Percentiles rank a stretch among this genome's conserved stretches.
These are phyloP conservation scores for Adelognathus sp. DNA, from an alignment of 2,888 invertebrate species.

Conservation along the genomic window DNA sequence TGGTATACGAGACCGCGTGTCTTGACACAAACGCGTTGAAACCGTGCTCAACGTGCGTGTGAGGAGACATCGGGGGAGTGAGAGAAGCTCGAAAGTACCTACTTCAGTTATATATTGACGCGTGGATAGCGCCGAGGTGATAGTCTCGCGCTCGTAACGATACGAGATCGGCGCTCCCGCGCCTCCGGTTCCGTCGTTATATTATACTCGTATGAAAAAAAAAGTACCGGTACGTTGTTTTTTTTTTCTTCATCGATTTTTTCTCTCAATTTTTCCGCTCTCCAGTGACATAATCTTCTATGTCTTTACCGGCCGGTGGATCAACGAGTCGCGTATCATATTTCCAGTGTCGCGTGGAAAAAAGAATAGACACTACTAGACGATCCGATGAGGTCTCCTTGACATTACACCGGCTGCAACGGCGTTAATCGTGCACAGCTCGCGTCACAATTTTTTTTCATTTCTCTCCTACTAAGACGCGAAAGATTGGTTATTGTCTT, in stretches of 20 bases:
- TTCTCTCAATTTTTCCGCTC: neutral
- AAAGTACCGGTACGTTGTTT: neutral
- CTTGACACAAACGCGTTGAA: neutral
- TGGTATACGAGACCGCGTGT: neutral
- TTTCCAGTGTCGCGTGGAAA: neutral
- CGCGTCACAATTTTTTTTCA: too few relatives aligned
- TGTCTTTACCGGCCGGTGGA: neutral
- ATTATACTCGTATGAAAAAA: neutral
- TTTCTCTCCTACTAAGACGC: too few relatives aligned
- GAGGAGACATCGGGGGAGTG: constrained; percentile 7
- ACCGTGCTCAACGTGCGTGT: constrained; percentile 6
- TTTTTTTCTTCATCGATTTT: neutral
- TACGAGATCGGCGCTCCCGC: neutral
- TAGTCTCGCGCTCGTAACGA: constrained; percentile 56
- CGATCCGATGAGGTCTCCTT: neutral
- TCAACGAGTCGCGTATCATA: neutral
- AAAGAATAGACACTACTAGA: neutral
- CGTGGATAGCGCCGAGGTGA: constrained; percentile 51
- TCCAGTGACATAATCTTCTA: too few relatives aligned
- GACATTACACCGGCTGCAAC: neutral
- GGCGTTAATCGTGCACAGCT: too few relatives aligned
- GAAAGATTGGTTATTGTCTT: too few relatives aligned
- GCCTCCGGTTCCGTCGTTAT: neutral
- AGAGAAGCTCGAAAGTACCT: constrained; percentile 43
- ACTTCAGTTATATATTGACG: constrained; percentile 57